These are phyloP conservation scores for Dolichomitus sp. DNA, from an alignment of 2,888 invertebrate species.

Conservation along the genomic window DNA sequence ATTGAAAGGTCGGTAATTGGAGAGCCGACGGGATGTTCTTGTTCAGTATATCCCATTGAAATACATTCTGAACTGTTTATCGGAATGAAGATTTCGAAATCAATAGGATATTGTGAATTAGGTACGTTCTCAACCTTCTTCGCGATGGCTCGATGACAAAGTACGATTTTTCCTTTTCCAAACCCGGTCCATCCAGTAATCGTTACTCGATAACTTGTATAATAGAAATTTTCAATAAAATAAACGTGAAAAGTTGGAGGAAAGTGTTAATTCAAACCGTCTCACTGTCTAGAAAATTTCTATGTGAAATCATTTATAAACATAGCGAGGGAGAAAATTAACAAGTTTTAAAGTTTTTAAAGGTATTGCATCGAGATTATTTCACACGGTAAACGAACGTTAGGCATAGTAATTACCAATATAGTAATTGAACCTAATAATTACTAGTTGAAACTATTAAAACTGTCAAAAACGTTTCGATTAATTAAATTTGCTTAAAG, in stretches of 20 bases:
- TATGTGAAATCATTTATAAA: no score
- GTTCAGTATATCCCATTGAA: neutral
- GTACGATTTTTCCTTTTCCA: slow-evolving; percentile 30
- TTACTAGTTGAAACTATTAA: no score
- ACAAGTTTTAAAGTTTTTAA: no score
- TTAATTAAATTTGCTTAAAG: no score
- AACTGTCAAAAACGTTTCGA: no score
- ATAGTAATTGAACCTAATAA: no score
- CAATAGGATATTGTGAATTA: neutral
- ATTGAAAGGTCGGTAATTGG: slow-evolving; percentile 2
- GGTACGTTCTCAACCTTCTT: slow-evolving; percentile 1
- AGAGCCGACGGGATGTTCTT: neutral
- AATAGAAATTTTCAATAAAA: slow-evolving; percentile 57
- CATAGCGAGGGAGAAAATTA: no score
- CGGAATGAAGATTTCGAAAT: neutral
- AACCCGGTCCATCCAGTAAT: slow-evolving; percentile 49
- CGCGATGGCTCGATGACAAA: slow-evolving; percentile 34
- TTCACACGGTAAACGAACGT: no score
- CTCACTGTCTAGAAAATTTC: neutral
- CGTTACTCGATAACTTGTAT: slow-evolving; percentile 51
- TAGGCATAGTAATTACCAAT: no score
- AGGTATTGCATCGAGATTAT: no score
- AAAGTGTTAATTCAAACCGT: slow-evolving; percentile 1
- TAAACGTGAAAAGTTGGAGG: slow-evolving; percentile 1
- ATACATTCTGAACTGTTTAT: neutral